Evolutionary conservation across 2,888 invertebrate genomes (phyloP), one percentile per base, ranked within the genome.

Genomic region (Rapana venosa): DNA sequence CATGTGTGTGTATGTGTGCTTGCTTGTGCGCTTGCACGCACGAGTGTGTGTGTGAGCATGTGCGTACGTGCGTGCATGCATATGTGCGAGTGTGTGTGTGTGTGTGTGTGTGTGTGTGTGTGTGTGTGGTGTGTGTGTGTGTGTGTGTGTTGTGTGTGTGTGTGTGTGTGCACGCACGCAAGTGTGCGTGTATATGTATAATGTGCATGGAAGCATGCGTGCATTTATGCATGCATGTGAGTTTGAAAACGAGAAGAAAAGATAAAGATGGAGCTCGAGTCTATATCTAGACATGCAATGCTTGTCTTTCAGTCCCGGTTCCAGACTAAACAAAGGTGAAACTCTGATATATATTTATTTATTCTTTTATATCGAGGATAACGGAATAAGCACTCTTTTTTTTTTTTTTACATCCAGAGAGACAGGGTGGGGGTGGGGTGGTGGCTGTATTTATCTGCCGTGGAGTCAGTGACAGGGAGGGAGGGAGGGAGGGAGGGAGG

Each of bases 41-140:
- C 22, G 30, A 13, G 30, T 6, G 79, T 79, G 30, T 79, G 22
- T 79, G 17, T 22, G 22, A n/a, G 81, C 32, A 22, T 11, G 26
- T 47, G 47, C n/a, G 84, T 84, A 47, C 26, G 84, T 84, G 84
- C 26, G 56, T 56, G 84, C 26, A 47, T 56, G 47, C 13, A 47
- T n/a, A 47, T 47, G 47, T 22, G 84, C 20, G 47, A 20, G 47
- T 83, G 83, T 83, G 83, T 83, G 26, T 83, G 83, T 20, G 83
- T 36, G 83, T 36, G 47, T 30, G 30, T 30, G 77, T 77, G 77
- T 77, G 6, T 77, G 77, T 30, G 77, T 77, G 77, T 32, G 77
- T 30, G 77, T 77, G 32, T 77, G 77, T 77, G 77, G 77, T 77
- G 77, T 77, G 77, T 1, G 77, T 77, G 32, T 30, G 32, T 77